These are phyloP conservation scores for Meloe dianella DNA, from an alignment of 2,888 invertebrate species.

Conservation along the genomic window DNA sequence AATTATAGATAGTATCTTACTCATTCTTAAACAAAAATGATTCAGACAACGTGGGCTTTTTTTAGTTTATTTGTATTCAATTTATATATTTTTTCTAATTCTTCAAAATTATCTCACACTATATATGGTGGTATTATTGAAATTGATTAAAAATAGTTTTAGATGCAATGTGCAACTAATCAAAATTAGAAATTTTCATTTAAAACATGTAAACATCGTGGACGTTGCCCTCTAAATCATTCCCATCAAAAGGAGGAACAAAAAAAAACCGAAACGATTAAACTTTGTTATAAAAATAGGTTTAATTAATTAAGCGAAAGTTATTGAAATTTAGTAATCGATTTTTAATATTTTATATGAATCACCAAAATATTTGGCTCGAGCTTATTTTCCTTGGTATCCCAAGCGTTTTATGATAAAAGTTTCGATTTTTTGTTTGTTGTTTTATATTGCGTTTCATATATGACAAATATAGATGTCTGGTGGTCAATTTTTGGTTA, in stretches of 20 bases:
- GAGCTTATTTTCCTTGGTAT: conserved; percentile 23
- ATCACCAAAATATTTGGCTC: conserved; percentile 32
- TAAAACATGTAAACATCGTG: conserved; percentile 27
- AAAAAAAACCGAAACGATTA: too few species aligned
- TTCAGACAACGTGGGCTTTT: conserved; percentile 40
- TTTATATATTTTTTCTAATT: too few species aligned
- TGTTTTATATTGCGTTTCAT: too few species aligned
- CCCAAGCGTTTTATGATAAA: background rate
- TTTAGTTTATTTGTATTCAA: conserved; percentile 41
- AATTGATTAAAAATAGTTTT: conserved; percentile 22
- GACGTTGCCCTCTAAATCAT: conserved; percentile 26
- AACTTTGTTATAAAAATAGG: conserved; percentile 1
- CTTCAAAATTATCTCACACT: conserved; percentile 19
- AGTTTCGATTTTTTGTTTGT: background rate
- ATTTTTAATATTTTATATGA: conserved; percentile 31
- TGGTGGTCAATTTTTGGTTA: too few species aligned
- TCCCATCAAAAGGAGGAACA: background rate
- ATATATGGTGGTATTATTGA: conserved; percentile 25
- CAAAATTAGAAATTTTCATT: conserved; percentile 15
- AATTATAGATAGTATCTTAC: conserved; percentile 33
- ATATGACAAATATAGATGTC: too few species aligned
- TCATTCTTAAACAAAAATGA: conserved; percentile 37
- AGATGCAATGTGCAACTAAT: conserved; percentile 6
- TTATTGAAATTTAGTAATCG: conserved; percentile 20
- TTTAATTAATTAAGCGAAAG: conserved; percentile 19